These are phyloP conservation scores for Neotoxoptera formosana DNA, from an alignment of 1,140 invertebrate genomes.

Conservation along the genomic window DNA sequence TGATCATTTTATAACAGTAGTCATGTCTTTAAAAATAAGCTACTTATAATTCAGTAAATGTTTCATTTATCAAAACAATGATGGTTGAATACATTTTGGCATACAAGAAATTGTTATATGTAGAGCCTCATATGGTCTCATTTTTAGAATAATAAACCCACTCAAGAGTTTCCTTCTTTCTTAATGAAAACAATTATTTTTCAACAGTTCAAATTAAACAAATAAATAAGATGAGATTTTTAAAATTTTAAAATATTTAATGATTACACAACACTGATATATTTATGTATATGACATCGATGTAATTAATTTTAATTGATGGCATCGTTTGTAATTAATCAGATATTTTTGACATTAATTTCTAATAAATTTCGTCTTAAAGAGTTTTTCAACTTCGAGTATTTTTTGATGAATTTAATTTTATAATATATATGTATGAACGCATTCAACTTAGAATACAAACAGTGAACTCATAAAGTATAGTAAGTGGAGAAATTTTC, in stretches of 20 bases:
- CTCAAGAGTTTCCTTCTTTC: too few species aligned
- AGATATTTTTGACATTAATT: background rate
- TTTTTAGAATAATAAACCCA: background rate
- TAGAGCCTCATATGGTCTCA: background rate
- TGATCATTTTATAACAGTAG: background rate
- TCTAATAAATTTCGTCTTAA: background rate
- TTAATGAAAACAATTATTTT: background rate
- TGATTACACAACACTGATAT: background rate
- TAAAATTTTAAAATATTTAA: background rate
- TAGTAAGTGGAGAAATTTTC: too few species aligned
- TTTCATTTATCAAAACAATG: background rate
- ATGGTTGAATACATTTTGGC: background rate
- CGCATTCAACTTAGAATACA: background rate
- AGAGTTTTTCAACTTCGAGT: background rate
- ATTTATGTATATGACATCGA: too few species aligned
- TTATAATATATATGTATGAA: background rate
- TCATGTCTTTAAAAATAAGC: background rate
- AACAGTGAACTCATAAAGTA: too few species aligned
- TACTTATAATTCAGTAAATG: background rate
- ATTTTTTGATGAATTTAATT: background rate
- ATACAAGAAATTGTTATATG: background rate
- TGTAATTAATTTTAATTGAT: background rate
- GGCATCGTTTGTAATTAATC: background rate
- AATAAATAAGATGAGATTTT: background rate
- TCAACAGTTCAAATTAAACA: background rate